Evolutionary conservation across 2,888 invertebrate genomes (phyloP), one percentile per base, ranked within the genome.

Genomic region (Tenthredo amoena): DNA sequence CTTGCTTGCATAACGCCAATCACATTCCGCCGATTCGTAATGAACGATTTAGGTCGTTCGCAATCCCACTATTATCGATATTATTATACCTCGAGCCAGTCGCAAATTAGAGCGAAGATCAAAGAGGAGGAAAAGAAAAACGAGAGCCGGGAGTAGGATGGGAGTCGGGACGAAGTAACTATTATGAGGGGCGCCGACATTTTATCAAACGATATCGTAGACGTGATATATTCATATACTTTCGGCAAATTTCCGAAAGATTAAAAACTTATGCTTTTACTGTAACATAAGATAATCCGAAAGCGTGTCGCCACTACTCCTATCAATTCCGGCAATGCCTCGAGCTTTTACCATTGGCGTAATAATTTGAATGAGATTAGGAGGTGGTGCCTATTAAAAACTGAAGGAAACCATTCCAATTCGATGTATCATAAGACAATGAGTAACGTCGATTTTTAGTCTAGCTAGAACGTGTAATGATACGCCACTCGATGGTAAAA

Each of bases 1-100:
- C n/a, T 10, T 18, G 71, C 37, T 74, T 74, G 72, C 72, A 74
- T 43, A 74, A 74, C 72, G 21, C 21, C 72, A 26, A 74, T 74
- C 43, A 74, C 40, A 74, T 74, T 74, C n/a, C 43, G 37, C 10
- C 40, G 43, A 74, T 43, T 74, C 26, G 72, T 72, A 72, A 72
- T 40, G 40, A 40, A 37, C 21, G 40, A 72, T 40, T 40, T 26
- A 72, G 72, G 72, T 72, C 72, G 72, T n/a, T 72, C 72, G 43
- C 40, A 40, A 74, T 74, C 72, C 18, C 21, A 15, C 34, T 21
- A 12, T 81, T 1, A 21, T 50, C 26, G 40, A 37, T 62, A 10
- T 81, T 26, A 40, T 58, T 18, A 40, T 21, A 37, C 18, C 62
- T 26, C 40, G 26, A 31, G 55, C 34, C 10, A 9, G 9, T 76